Conservation (phyloP, 2,113 vertebrate genomes). For the Illadopsis cleaveri region DNA sequence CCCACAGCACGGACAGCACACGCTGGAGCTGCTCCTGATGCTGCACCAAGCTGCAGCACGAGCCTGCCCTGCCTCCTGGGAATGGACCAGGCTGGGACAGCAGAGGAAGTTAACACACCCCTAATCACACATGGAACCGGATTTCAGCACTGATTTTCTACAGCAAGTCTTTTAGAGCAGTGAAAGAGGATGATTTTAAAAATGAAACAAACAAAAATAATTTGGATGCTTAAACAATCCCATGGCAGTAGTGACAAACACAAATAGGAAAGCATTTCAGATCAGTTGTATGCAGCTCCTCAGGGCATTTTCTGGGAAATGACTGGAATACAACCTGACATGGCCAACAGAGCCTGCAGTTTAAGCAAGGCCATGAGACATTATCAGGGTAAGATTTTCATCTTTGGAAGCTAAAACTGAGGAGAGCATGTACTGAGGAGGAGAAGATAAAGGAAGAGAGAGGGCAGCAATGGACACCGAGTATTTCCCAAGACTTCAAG, state of each 20-base stretch:
- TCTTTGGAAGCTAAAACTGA: neutral
- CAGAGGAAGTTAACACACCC: neutral
- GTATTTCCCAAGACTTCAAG: slow-evolving; percentile 7
- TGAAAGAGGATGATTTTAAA: neutral
- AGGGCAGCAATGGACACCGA: neutral
- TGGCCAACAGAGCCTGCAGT: neutral
- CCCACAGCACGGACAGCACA: neutral
- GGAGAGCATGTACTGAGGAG: neutral
- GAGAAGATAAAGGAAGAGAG: neutral
- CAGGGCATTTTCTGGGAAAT: neutral
- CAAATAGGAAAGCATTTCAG: neutral
- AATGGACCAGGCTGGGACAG: fast-evolving
- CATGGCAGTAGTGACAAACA: neutral
- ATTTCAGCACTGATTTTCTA: neutral
- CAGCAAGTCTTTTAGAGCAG: neutral
- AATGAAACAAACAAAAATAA: neutral
- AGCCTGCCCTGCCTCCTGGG: neutral
- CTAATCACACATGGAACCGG: neutral
- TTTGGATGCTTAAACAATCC: neutral
- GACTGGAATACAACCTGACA: slow-evolving; percentile 17
- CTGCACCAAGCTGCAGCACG: neutral
- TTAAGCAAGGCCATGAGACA: slow-evolving; percentile 13
- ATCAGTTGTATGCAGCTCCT: neutral
- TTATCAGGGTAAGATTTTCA: neutral
- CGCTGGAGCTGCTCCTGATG: neutral